phyloP scores from a whole-genome alignment of 2,888 invertebrate genomes.

The Oscheius sp. region DNA sequence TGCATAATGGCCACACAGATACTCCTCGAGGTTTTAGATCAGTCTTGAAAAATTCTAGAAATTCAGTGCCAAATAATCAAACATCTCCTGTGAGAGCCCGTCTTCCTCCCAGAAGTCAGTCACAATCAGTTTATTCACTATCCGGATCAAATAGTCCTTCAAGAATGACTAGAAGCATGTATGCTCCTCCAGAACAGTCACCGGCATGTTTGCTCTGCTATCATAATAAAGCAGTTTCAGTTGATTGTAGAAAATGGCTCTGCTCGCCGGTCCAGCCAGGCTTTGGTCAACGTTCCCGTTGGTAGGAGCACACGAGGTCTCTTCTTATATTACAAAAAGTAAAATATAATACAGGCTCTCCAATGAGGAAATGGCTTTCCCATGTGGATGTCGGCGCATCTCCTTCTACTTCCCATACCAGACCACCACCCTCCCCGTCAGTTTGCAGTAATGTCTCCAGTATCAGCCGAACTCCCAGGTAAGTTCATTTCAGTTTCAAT shows the following conservation, averaged over 20 bases:
- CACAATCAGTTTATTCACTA: slow-evolving; percentile 26
- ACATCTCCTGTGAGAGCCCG: slow-evolving; percentile 5
- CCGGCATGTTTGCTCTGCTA: neutral
- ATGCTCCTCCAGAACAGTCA: slow-evolving; percentile 23
- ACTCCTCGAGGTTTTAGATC: slow-evolving; percentile 10
- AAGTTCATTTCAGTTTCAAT: neutral
- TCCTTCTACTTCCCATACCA: slow-evolving; percentile 3
- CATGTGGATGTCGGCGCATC: slow-evolving; percentile 47
- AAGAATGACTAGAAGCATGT: slow-evolving; percentile 27
- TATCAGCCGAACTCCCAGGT: slow-evolving; percentile 27
- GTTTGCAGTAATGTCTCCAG: slow-evolving; percentile 22
- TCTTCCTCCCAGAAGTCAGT: slow-evolving; percentile 35
- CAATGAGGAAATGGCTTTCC: slow-evolving; percentile 59
- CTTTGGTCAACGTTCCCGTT: slow-evolving; percentile 51
- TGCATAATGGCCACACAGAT: slow-evolving; percentile 17
- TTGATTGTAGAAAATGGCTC: slow-evolving; percentile 11
- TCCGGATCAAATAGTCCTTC: slow-evolving; percentile 17
- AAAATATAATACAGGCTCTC: slow-evolving; percentile 39
- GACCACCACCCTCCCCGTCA: slow-evolving; percentile 17
- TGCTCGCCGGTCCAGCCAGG: slow-evolving; percentile 38
- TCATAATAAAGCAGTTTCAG: slow-evolving; percentile 1
- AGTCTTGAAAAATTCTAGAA: neutral
- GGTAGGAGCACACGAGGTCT: slow-evolving; percentile 48
- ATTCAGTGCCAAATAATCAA: neutral
- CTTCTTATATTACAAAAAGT: neutral